Base-by-base conservation (phyloP, 1,140 invertebrate genomes). In the Antheraea pernyi region DNA sequence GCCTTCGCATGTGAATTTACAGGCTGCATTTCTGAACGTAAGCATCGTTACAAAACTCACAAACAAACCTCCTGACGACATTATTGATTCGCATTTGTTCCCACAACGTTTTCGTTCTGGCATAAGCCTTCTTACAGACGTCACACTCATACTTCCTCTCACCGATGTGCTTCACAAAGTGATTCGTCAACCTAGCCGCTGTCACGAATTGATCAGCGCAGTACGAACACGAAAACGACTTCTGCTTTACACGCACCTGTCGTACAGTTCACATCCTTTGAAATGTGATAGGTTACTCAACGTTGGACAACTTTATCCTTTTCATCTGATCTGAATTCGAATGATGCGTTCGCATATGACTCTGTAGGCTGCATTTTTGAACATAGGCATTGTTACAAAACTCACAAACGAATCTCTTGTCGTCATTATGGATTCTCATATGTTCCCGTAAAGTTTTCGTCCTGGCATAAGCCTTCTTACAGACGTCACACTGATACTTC, bases 331-430 rank as follows among this genome's bases (percentile, higher is more conserved):
- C 88, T 0, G 72, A 71, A 59, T 76, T 82, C 8, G 87, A 83
- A 73, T 91, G 85, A 67, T 92, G 91, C 2, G 86, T 85, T 65
- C 84, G 74, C 30, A 91, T 78, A 71, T 93, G 92, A 68, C 83
- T 87, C 69, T 92, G 85, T 7, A 92, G 71, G 65, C 89, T 91
- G 68, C 87, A 89, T 67, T 91, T 92, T 68, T 92, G 91, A 0
- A 91, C 86, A 76, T 93, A 94, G 7, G 93, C 92, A 66, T 93
- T 93, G 76, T 91, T 89, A 82, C 94, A 94, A 46, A 86, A 86
- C 67, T 91, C 83, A 82, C 94, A 94, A 16, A 84, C 79, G 63
- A 92, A 87, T 69, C 80, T 71, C 60, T 77, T 89, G 82, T 82
- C 94, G 84, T 72, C 92, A 76, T 69, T 93, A 75, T 93, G 90